Conservation (phyloP, 1,140 invertebrate species). For the Caenorhabditis brenneri region DNA sequence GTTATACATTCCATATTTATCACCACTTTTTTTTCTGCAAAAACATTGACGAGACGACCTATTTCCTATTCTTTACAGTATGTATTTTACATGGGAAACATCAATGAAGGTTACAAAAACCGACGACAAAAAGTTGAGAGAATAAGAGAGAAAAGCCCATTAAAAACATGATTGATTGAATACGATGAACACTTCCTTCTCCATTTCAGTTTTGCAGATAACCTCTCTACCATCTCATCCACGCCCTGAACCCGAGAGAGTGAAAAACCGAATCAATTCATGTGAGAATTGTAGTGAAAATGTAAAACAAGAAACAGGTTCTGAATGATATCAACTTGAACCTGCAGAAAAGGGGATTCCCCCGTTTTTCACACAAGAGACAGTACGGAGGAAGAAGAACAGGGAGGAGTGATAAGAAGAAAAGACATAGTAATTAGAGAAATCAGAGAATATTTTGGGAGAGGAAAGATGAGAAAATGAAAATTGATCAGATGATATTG, state of each 20-base stretch:
- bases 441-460: background rate
- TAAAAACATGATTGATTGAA: background rate
- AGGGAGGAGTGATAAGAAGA: background rate
- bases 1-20: conserved; percentile 25
- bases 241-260: background rate
- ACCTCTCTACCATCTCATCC: too few relatives aligned
- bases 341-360: conserved; percentile 10
- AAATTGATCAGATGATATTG: background rate
- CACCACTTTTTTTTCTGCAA: conserved; percentile 1
- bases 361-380: background rate
- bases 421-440: background rate
- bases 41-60: background rate
- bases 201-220: background rate
- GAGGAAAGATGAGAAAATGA: background rate
- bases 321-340: conserved; percentile 36
- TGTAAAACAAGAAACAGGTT: conserved; percentile 5
- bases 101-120: background rate
- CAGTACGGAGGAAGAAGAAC: background rate
- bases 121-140: background rate
- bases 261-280: conserved; percentile 8
- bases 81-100: background rate
- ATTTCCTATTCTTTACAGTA: background rate
- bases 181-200: background rate
- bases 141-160: background rate
- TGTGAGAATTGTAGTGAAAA: background rate